Conservation (phyloP, 37 sponge, comb jelly and placozoan genomes). For the Haliclona indistincta region DNA sequence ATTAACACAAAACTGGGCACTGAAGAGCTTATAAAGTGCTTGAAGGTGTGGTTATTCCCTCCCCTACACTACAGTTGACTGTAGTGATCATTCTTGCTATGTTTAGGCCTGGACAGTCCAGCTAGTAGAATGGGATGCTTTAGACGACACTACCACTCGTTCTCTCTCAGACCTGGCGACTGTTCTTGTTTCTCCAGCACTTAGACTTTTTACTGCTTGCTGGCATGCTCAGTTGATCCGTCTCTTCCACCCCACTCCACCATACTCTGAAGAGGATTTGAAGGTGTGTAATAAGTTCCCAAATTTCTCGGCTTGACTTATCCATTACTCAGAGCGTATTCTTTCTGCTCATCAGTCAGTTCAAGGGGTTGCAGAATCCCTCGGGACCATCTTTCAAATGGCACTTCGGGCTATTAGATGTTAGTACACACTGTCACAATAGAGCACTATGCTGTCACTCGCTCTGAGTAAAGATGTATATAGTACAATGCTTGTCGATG, state of each 20-base stretch:
- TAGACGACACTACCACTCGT: slow-evolving; percentile 23
- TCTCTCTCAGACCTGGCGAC: slow-evolving; percentile 13
- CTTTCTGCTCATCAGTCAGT: slow-evolving; percentile 70
- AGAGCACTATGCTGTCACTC: not conserved
- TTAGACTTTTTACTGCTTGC: slow-evolving; percentile 54
- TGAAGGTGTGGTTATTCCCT: slow-evolving; percentile 44
- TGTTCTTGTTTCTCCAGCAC: slow-evolving; percentile 20
- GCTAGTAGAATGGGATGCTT: not conserved
- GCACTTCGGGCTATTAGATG: slow-evolving; percentile 73
- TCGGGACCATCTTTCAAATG: slow-evolving; percentile 41
- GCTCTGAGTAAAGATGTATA: too few relatives aligned
- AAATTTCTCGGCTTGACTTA: too few relatives aligned
- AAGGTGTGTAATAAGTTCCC: slow-evolving; percentile 58
- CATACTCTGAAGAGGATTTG: slow-evolving; percentile 70
- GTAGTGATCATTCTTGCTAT: too few relatives aligned
- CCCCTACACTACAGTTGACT: not conserved
- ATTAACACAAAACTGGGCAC: slow-evolving; percentile 33
- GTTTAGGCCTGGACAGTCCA: not conserved
- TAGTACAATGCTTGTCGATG: too few relatives aligned
- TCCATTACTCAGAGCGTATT: slow-evolving; percentile 63
- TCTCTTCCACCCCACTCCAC: slow-evolving; percentile 81
- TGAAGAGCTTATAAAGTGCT: slow-evolving; percentile 70
- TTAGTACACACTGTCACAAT: not conserved
- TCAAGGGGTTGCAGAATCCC: slow-evolving; percentile 70
- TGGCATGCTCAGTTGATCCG: slow-evolving; percentile 78